phyloP scores from a whole-genome alignment of 2,113 vertebrate species.

The Anguilla rostrata region DNA sequence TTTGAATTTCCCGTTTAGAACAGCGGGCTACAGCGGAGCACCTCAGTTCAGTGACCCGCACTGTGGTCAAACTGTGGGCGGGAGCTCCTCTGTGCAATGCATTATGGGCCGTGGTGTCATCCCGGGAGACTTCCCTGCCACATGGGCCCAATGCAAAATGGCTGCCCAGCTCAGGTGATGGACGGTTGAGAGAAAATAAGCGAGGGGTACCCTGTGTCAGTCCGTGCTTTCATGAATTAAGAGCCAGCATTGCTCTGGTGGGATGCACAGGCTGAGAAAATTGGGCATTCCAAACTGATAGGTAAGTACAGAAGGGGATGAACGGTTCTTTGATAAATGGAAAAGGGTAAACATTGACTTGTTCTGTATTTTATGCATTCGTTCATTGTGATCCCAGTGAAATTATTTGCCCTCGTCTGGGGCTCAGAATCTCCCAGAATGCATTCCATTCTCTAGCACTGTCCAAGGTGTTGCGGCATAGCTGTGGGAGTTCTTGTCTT shows the following conservation, averaged over 20 bases:
- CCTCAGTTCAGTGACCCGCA: neutral
- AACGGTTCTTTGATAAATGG: too few relatives aligned
- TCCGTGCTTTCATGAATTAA: too few relatives aligned
- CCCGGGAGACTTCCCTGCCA: neutral
- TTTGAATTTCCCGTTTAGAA: neutral
- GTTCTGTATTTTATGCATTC: neutral
- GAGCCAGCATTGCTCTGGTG: too few relatives aligned
- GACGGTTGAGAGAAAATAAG: too few relatives aligned
- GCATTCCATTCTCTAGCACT: conserved; percentile 31
- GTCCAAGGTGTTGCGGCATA: conserved; percentile 24
- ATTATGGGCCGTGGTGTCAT: neutral
- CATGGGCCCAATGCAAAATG: neutral
- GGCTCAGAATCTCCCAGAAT: neutral
- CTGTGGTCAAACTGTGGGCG: neutral
- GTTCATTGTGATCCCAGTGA: neutral
- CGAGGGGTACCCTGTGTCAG: too few relatives aligned
- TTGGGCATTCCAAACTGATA: too few relatives aligned
- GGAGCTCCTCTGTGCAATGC: neutral
- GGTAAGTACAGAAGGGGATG: too few relatives aligned
- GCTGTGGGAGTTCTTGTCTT: conserved; percentile 30
- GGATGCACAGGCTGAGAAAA: too few relatives aligned
- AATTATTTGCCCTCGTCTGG: neutral
- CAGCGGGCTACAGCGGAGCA: neutral
- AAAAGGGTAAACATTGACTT: too few relatives aligned
- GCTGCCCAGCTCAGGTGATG: too few relatives aligned